Evolutionary conservation across 2,888 invertebrate genomes (phyloP).

Genomic region (Tupiocoris notatus): DNA sequence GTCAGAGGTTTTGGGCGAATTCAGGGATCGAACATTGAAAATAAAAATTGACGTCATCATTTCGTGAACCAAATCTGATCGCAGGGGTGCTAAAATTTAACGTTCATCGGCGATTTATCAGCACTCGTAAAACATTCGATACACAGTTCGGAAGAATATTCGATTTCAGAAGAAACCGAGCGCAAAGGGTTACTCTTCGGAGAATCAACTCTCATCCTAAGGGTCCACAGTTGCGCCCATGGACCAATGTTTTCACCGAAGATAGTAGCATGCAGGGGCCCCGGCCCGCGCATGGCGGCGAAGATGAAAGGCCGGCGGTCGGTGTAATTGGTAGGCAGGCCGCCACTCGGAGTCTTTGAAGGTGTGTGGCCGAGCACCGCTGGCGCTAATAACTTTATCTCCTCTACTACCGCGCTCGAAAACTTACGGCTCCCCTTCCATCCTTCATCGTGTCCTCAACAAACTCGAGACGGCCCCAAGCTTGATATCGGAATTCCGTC

Average conservation of each 20-base stretch:
- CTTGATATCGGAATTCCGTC: too few species aligned
- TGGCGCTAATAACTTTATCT: conserved; percentile 45
- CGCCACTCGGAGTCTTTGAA: conserved; percentile 28
- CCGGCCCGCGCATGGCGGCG: conserved; percentile 42
- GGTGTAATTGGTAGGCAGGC: conserved; percentile 47
- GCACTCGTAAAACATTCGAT: too few species aligned
- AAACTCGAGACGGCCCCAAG: too few species aligned
- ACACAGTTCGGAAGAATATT: too few species aligned
- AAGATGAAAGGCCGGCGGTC: conserved; percentile 47
- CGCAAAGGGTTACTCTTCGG: not conserved
- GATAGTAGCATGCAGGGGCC: conserved; percentile 17
- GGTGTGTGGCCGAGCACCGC: conserved; percentile 44
- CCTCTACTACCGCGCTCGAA: conserved; percentile 34
- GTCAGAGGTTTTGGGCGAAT: too few species aligned
- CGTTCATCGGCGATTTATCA: too few species aligned
- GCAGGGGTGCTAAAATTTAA: too few species aligned
- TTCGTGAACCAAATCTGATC: too few species aligned
- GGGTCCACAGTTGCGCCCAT: not conserved
- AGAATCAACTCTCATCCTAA: not conserved
- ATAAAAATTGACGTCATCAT: too few species aligned
- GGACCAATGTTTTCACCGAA: conserved; percentile 11
- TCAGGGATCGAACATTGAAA: too few species aligned
- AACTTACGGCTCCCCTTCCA: conserved; percentile 19
- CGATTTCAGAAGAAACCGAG: too few species aligned
- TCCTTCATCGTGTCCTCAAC: too few species aligned